Evolutionary conservation across 2,888 invertebrate species (phyloP).

Genomic region (Lysandra bellargus): DNA sequence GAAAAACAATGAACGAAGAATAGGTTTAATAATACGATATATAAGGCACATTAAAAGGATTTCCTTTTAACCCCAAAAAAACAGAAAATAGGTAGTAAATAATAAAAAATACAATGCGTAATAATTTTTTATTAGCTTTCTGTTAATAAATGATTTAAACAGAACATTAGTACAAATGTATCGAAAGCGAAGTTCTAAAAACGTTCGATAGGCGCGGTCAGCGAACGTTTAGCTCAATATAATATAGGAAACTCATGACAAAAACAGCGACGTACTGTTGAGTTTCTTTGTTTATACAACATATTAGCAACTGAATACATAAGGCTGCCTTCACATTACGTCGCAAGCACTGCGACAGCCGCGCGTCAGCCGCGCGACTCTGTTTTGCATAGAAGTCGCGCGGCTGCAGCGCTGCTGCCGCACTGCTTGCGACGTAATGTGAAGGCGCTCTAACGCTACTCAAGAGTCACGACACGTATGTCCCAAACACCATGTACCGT

Average conservation of each 20-base stretch:
- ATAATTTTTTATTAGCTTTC: conserved; percentile 66
- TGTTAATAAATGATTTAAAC: conserved; percentile 72
- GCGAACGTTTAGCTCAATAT: background rate
- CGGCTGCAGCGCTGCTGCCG: too few species aligned
- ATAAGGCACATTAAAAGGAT: too few species aligned
- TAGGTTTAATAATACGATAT: too few species aligned
- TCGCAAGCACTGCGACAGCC: too few species aligned
- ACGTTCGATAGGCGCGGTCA: conserved; percentile 17
- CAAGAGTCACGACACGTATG: background rate
- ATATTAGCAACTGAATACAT: background rate
- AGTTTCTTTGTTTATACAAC: background rate
- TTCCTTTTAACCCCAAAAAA: too few species aligned
- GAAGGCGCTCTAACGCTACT: background rate
- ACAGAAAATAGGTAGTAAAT: background rate
- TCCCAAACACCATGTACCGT: background rate
- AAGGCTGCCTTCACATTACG: too few species aligned
- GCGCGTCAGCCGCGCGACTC: too few species aligned
- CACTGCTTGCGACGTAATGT: too few species aligned
- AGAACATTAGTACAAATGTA: conserved; percentile 62
- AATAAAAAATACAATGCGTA: background rate
- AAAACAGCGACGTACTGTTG: background rate
- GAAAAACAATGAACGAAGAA: too few species aligned
- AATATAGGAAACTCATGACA: background rate
- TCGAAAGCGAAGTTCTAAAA: conserved; percentile 49
- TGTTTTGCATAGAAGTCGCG: too few species aligned